Percentiles rank a stretch among this genome's conserved stretches.
phyloP scores from a whole-genome alignment of 92 coral and sea anemone genomes.

The Micromussa lordhowensis region DNA sequence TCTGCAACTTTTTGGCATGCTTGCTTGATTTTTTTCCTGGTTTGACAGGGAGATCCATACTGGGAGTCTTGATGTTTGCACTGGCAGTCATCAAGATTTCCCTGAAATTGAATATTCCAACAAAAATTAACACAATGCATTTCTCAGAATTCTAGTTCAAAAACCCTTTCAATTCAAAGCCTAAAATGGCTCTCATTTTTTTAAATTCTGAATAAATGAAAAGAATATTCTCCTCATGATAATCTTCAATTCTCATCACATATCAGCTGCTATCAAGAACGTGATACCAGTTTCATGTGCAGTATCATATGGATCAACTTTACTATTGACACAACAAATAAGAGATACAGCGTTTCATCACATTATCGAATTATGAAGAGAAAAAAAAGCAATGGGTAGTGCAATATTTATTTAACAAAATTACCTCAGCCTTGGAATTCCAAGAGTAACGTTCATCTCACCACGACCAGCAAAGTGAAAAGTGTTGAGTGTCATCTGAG shows the following conservation, averaged over 20 bases:
- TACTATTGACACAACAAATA: too few relatives aligned
- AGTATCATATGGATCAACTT: too few relatives aligned
- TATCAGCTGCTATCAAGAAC: too few relatives aligned
- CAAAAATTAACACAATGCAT: not conserved
- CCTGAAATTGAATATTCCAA: constrained; percentile 44
- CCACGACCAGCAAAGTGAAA: constrained; percentile 99
- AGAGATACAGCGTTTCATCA: too few relatives aligned
- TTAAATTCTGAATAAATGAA: too few relatives aligned
- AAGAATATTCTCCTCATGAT: too few relatives aligned
- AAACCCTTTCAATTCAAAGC: not conserved
- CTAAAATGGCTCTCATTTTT: not conserved
- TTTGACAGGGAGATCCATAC: constrained; percentile 91
- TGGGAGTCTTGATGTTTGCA: constrained; percentile 93
- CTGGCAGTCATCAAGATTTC: constrained; percentile 99
- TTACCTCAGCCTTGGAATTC: constrained; percentile 97
- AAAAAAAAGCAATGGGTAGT: too few relatives aligned
- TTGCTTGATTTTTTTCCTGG: constrained; percentile 81
- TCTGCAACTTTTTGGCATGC: constrained; percentile 85
- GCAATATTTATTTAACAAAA: not conserved
- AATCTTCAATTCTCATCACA: too few relatives aligned
- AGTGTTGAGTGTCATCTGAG: constrained; percentile 98
- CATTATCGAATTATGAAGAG: too few relatives aligned
- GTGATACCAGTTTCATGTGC: too few relatives aligned
- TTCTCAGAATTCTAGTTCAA: not conserved
- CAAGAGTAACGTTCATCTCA: constrained; percentile 96